Conservation (phyloP, 2,888 invertebrate genomes). For the Xanthia togata region DNA sequence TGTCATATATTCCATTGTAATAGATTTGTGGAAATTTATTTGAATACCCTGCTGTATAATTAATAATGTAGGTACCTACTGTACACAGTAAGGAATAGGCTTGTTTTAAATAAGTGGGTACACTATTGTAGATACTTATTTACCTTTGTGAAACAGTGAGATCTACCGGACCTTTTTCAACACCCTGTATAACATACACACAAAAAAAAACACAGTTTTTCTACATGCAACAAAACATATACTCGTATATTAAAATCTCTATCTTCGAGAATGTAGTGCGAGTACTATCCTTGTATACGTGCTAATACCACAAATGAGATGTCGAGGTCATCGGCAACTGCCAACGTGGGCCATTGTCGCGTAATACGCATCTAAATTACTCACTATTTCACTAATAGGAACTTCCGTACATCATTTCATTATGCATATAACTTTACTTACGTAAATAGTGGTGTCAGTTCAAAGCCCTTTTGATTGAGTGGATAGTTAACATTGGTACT, state of each 20-base stretch:
- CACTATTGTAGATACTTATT: too few relatives aligned
- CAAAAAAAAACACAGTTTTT: neutral
- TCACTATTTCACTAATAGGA: slow-evolving; percentile 60
- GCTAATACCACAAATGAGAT: slow-evolving; percentile 43
- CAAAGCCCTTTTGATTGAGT: slow-evolving; percentile 41
- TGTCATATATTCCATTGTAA: too few relatives aligned
- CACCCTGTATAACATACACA: neutral
- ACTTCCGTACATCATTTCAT: slow-evolving; percentile 58
- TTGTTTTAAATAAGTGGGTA: too few relatives aligned
- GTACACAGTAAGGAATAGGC: too few relatives aligned
- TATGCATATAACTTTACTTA: slow-evolving; percentile 37
- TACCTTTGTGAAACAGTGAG: too few relatives aligned
- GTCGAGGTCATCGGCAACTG: slow-evolving; percentile 63
- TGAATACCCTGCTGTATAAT: too few relatives aligned
- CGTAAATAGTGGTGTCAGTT: slow-evolving; percentile 51
- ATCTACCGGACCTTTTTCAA: too few relatives aligned
- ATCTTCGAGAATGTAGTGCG: neutral
- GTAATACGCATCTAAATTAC: slow-evolving; percentile 56
- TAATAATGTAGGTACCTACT: too few relatives aligned
- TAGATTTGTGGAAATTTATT: too few relatives aligned
- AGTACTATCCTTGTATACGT: slow-evolving; percentile 6
- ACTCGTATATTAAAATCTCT: neutral
- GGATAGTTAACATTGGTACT: slow-evolving; percentile 15
- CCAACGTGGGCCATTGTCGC: slow-evolving; percentile 50
- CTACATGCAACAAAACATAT: slow-evolving; percentile 4